Percentiles rank a stretch among this genome's conserved stretches.
Evolutionary conservation across 2,113 vertebrate species (phyloP).

Genomic region (Rattus rattus): DNA sequence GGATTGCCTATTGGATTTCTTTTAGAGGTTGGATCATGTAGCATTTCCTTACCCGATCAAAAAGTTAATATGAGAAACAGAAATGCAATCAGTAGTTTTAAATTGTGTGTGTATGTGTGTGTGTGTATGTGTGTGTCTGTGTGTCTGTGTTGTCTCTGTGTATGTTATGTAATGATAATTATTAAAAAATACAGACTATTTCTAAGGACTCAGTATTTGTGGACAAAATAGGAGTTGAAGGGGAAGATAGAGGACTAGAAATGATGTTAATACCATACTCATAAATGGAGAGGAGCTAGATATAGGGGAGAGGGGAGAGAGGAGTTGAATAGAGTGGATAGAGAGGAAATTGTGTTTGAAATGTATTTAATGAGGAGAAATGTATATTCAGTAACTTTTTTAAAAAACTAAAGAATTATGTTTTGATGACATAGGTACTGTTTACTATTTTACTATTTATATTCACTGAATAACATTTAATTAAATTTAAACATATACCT

Average conservation of each 20-base stretch:
- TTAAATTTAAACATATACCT: background rate
- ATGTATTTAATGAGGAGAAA: background rate
- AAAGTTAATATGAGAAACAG: background rate
- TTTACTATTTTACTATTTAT: background rate
- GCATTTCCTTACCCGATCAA: background rate
- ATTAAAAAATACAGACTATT: background rate
- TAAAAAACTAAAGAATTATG: background rate
- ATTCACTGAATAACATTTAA: no score
- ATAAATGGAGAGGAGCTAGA: background rate
- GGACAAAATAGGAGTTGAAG: background rate
- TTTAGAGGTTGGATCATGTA: background rate
- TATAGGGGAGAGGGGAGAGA: fast-evolving
- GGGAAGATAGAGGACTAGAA: background rate
- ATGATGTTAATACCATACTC: background rate
- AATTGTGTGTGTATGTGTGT: background rate
- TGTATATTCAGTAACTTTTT: background rate
- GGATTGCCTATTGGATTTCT: background rate
- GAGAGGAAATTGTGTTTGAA: background rate
- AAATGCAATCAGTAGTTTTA: background rate
- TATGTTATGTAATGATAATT: background rate
- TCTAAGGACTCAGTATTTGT: background rate
- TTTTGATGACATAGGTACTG: background rate
- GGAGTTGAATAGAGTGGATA: fast-evolving
- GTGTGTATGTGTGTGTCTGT: background rate
- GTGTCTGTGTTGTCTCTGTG: no score